Evolutionary conservation across 2,797 vertebrate genomes (phyloP), one percentile per base, ranked within the genome.

Genomic region (Odontamblyopus lacepedii): DNA sequence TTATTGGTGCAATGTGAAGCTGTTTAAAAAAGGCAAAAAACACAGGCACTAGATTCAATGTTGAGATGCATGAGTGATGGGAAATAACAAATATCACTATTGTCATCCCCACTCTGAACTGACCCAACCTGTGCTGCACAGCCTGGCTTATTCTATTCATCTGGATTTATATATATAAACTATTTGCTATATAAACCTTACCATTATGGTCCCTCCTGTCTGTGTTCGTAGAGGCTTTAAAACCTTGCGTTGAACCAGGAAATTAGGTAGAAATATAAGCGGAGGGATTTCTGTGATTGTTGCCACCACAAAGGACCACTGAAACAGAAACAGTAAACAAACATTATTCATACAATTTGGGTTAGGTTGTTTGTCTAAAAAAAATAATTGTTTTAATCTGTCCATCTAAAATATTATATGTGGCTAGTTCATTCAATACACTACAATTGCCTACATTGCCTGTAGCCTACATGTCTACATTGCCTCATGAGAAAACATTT

Each of bases 121-220:
- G n/a, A 55, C 53, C 1, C 6, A n/a, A 53, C 5, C 51, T n/a
- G 19, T 55, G 6, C 53, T 55, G 19, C 1, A 55, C 6, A n/a
- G 23, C 53, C 2, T 23, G 9, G n/a, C 32, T 19, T 30, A 30
- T 60, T 27, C 27, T 60, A 41, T 41, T 41, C 4, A 38, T 23
- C n/a, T 63, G 65, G 11, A 26, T 11, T 57, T n/a, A 32, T 13
- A 3, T 26, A 75, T 6, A 41, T 15, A 32, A 32, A 32, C 30
- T 32, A 32, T 32, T 4, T 29, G 16, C 2, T 48, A 44, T 27
- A 44, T 12, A 30, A 30, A 18, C 3, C 86, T 77, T 93, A 99
- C 97, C 97, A 98, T 98, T 79, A 99, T 98, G 27, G 97, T 99
- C 75, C 97, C 97, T 85, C 97, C 97, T 0, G 97, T 99, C 90